Conservation (phyloP, 2,113 vertebrate species). For the Hippolais icterina region DNA sequence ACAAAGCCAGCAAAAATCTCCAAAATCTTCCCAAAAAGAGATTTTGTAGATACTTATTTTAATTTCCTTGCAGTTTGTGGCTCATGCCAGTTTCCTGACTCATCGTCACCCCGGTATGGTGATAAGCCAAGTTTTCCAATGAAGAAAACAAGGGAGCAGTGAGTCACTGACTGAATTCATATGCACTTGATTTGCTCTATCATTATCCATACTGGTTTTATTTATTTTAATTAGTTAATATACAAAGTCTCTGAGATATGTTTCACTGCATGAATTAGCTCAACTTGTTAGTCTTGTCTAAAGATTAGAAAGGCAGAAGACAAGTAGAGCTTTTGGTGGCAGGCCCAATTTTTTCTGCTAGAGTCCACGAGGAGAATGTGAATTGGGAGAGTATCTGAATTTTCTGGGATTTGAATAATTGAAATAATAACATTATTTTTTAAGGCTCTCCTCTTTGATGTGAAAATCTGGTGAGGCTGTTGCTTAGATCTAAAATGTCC, state of each 20-base stretch:
- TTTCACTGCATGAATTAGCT: slow-evolving; percentile 19
- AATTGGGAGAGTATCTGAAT: not conserved
- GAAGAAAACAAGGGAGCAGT: slow-evolving; percentile 36
- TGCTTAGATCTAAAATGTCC: not conserved
- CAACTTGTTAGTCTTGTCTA: not conserved
- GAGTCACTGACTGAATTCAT: slow-evolving; percentile 47
- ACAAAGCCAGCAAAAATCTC: not conserved
- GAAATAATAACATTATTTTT: not conserved
- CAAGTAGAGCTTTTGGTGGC: not conserved
- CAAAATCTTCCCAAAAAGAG: not conserved
- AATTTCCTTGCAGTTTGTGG: slow-evolving; percentile 19
- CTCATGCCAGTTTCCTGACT: slow-evolving; percentile 45
- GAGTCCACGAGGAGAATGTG: not conserved
- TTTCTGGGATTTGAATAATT: not conserved
- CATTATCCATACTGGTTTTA: slow-evolving; percentile 32
- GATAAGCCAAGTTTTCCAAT: slow-evolving; percentile 28
- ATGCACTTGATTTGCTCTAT: slow-evolving; percentile 27
- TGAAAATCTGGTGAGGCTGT: not conserved
- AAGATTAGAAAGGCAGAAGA: not conserved
- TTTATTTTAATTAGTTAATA: slow-evolving; percentile 46
- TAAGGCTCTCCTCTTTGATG: not conserved
- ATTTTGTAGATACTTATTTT: not conserved
- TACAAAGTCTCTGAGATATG: slow-evolving; percentile 4
- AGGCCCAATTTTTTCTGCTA: not conserved
- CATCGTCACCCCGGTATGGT: not conserved